These are phyloP conservation scores for Sinella curviseta DNA, from an alignment of 1,140 invertebrate species.

Conservation along the genomic window DNA sequence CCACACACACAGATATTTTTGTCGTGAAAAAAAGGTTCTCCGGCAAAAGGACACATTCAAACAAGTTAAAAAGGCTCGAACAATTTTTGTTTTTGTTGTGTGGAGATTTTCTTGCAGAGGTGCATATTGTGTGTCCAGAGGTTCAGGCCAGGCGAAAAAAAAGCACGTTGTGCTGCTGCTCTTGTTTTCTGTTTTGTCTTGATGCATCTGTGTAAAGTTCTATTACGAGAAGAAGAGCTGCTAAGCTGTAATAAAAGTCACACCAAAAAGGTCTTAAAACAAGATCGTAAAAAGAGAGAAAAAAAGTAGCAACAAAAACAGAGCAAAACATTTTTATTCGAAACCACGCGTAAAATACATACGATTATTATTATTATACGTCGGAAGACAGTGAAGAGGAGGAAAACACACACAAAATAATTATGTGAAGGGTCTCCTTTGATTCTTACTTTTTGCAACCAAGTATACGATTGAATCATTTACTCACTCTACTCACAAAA, in stretches of 20 bases:
- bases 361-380: too few relatives aligned
- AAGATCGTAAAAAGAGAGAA: slow-evolving; percentile 8
- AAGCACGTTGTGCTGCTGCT: neutral
- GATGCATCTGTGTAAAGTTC: neutral
- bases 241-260: slow-evolving; percentile 22
- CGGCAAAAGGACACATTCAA: too few relatives aligned
- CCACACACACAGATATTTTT: too few relatives aligned
- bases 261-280: slow-evolving; percentile 2
- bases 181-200: neutral
- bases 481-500: slow-evolving; percentile 30
- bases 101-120: too few relatives aligned
- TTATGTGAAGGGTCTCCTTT: neutral
- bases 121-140: neutral
- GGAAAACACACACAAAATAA: neutral
- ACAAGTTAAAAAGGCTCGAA: too few relatives aligned
- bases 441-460: slow-evolving; percentile 34
- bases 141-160: neutral
- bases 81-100: too few relatives aligned
- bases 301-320: neutral
- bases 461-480: slow-evolving; percentile 43
- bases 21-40: too few relatives aligned
- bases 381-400: too few relatives aligned
- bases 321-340: slow-evolving; percentile 9
- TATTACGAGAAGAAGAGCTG: too few relatives aligned
- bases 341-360: too few relatives aligned